Evolutionary conservation across 2,888 invertebrate species (phyloP), one percentile per base, ranked within the genome.

Genomic region (Digitonthophagus gazella): DNA sequence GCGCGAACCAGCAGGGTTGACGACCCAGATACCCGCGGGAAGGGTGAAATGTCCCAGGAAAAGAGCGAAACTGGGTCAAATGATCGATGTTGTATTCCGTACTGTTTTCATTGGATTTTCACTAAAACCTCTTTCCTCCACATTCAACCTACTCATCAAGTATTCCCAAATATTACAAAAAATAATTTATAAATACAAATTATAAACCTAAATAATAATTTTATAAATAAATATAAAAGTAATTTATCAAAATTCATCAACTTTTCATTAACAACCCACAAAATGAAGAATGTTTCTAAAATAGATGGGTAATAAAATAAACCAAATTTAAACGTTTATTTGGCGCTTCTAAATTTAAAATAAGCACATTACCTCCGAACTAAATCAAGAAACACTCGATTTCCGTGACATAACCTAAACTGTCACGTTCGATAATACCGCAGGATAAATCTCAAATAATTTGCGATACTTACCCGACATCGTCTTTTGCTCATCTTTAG

Each of bases 1-100:
- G n/a, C 18, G 61, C n/a, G 61, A 61, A 61, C 3, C 28, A 16
- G 1, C 61, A 67, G 69, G 72, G 74, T 72, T 72, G 71, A 68
- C 69, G 71, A 72, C 71, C 71, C 57, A 70, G 66, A 69, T 71
- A 71, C 72, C 69, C 68, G 72, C 15, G 56, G 19, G 58, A 15
- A 58, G 66, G 66, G 61, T 66, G 19, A 65, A 66, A 66, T 61
- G 22, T 54, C 16, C 18, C 61, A 15, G 19, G 19, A 16, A 61
- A 1, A 5, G 11, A n/a, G n/a, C 16, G 54, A 68, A 69, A 69
- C 61, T 69, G 58, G 68, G 68, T 69, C 68, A 69, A 22, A 68
- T 68, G 44, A 65, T 68, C 68, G 65, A 65, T 68, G 65, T 6
- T 44, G 28, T 8, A n/a, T n/a, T n/a, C n/a, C n/a, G n/a, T n/a